Evolutionary conservation across 2,888 invertebrate species (phyloP).

Genomic region (Pyrochroa serraticornis): DNA sequence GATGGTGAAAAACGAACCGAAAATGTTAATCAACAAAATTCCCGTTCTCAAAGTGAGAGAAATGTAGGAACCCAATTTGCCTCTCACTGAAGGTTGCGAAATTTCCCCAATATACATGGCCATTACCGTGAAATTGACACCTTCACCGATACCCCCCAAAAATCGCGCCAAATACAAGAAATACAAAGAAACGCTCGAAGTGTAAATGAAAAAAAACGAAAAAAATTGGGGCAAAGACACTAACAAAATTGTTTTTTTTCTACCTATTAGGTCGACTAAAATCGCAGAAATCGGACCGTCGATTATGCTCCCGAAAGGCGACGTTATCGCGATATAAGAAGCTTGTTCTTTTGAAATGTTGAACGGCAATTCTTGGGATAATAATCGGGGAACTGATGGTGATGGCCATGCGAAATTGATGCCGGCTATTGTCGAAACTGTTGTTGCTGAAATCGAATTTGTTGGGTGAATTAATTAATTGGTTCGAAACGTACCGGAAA

Average conservation of each 20-base stretch:
- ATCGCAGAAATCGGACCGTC: conserved; percentile 34
- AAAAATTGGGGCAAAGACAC: conserved; percentile 36
- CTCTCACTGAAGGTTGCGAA: conserved; percentile 22
- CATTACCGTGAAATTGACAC: conserved; percentile 28
- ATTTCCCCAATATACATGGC: conserved; percentile 35
- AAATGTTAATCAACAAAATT: conserved; percentile 36
- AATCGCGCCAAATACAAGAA: conserved; percentile 29
- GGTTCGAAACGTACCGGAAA: no score
- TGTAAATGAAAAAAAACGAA: conserved; percentile 17
- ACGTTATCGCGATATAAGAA: conserved; percentile 38
- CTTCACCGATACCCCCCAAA: conserved; percentile 34
- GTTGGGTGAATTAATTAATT: no score
- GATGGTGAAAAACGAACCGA: conserved; percentile 43
- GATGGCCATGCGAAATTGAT: conserved; percentile 39
- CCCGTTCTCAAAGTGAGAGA: conserved; percentile 21
- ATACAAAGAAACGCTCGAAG: conserved; percentile 12
- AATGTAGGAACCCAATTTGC: conserved; percentile 14
- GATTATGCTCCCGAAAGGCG: conserved; percentile 36
- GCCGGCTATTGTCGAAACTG: conserved; percentile 33
- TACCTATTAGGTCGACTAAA: conserved; percentile 38
- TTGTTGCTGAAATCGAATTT: conserved; percentile 31
- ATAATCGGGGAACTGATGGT: conserved; percentile 36
- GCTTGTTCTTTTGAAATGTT: conserved; percentile 38
- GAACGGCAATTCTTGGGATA: conserved; percentile 38
- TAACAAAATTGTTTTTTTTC: conserved; percentile 36